A percentile compares a stretch with the other conserved stretches of the same genome.
Evolutionary conservation across 2,888 invertebrate species (phyloP).

Genomic region (Spicauda simplicius): DNA sequence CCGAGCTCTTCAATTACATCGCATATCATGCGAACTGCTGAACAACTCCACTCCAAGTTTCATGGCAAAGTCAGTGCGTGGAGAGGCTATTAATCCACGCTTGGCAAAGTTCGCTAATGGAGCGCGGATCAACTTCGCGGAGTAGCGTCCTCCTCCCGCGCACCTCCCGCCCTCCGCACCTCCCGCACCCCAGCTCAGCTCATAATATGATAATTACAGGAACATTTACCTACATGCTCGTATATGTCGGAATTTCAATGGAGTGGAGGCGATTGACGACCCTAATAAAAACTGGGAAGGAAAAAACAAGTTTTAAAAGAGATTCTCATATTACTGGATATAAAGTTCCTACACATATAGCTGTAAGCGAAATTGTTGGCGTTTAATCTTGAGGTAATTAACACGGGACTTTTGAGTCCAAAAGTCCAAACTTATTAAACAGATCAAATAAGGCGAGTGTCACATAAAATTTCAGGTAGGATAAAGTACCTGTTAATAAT

Average conservation of each 20-base stretch:
- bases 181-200: constrained; percentile 11
- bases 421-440: too few species aligned
- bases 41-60: constrained; percentile 11
- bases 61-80: background rate
- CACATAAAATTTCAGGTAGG: too few species aligned
- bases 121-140: constrained; percentile 46
- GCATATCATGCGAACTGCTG: constrained; percentile 3
- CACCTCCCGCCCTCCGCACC: constrained; percentile 37
- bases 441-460: too few species aligned
- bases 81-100: constrained; percentile 32
- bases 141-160: background rate
- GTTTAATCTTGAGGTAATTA: too few species aligned
- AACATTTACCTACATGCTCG: constrained; percentile 19
- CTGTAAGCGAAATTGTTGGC: too few species aligned
- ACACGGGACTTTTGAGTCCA: too few species aligned
- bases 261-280: constrained; percentile 4
- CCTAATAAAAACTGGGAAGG: background rate
- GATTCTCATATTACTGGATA: too few species aligned
- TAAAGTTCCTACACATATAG: too few species aligned
- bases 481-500: background rate
- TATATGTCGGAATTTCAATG: constrained; percentile 20
- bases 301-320: background rate
- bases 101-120: constrained; percentile 53
- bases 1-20: background rate
- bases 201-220: constrained; percentile 49